Evolutionary conservation across 2,888 invertebrate genomes (phyloP), one percentile per base, ranked within the genome.

Genomic region (Hypercompe scribonia): DNA sequence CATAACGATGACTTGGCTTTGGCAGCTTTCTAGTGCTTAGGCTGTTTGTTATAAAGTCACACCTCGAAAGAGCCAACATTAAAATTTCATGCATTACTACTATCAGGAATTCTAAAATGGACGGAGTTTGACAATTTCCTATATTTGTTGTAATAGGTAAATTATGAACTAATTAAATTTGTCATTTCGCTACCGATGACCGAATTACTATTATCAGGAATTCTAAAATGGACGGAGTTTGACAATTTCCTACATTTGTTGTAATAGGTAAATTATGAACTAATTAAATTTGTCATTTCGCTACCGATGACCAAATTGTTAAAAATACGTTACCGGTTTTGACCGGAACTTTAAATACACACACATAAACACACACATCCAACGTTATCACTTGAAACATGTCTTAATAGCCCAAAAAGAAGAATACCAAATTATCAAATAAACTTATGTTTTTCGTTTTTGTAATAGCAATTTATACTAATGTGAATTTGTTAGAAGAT

Each of bases 1-100:
- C 54, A n/a, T 54, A n/a, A 8, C 28, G 11, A n/a, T 54, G n/a
- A 11, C n/a, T 54, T 54, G 13, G 24, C n/a, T n/a, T n/a, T 28
- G 69, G 73, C 69, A 71, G 72, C 82, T 82, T 79, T 78, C 76
- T 74, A 76, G 71, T 78, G 54, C 69, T 74, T 78, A 70, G 61
- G 65, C 73, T 72, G 34, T 71, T n/a, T 33, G 65, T 68, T n/a
- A n/a, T n/a, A 50, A 36, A 71, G 73, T 72, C 78, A 70, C 72
- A 78, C 80, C 76, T 81, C 70, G 68, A 68, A 82, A 81, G 76
- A 79, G 77, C 73, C 54, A 28, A 66, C 67, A 28, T 39, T 46
- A 28, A 64, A 46, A 67, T 67, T 67, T 36, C 58, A 33, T 10
- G 1, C 21, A 46, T 42, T 42, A 46, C 15, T 46, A 21, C 54